Evolutionary conservation across 1,140 invertebrate genomes (phyloP).

Genomic region (Cryptotermes secundus): DNA sequence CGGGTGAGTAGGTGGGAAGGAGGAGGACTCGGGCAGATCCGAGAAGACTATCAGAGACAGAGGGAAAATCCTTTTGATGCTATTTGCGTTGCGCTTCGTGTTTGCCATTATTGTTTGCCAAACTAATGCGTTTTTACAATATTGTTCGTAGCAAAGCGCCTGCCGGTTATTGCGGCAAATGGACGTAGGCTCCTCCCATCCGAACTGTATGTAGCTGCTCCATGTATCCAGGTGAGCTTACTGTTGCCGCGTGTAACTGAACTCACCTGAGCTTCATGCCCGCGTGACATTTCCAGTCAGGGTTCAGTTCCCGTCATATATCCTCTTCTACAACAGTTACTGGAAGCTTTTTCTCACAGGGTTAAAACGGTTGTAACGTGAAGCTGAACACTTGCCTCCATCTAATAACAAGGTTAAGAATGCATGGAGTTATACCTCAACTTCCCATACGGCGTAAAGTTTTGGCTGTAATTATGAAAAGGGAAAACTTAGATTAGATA

Average conservation of each 20-base stretch:
- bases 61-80: conserved; percentile 18
- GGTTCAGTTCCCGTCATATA: too few relatives aligned
- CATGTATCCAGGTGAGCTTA: not conserved
- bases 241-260: not conserved
- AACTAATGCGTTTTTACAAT: conserved; percentile 20
- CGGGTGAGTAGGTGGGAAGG: conserved; percentile 3
- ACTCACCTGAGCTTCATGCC: too few relatives aligned
- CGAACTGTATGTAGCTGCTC: not conserved
- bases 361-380: too few relatives aligned
- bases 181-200: not conserved
- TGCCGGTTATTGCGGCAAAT: not conserved
- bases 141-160: not conserved
- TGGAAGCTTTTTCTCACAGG: too few relatives aligned
- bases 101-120: conserved; percentile 19
- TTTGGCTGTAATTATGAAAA: too few relatives aligned
- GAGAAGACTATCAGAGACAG: conserved; percentile 14
- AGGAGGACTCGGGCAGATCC: not conserved
- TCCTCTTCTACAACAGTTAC: too few relatives aligned
- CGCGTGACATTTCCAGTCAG: too few relatives aligned
- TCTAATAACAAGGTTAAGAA: too few relatives aligned
- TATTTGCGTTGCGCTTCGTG: conserved; percentile 2
- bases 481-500: too few relatives aligned
- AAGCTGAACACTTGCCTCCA: too few relatives aligned
- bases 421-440: too few relatives aligned
- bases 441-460: too few relatives aligned